These are phyloP conservation scores for Gymnocephalus cernua DNA, from an alignment of 2,113 vertebrate genomes.

Conservation along the genomic window DNA sequence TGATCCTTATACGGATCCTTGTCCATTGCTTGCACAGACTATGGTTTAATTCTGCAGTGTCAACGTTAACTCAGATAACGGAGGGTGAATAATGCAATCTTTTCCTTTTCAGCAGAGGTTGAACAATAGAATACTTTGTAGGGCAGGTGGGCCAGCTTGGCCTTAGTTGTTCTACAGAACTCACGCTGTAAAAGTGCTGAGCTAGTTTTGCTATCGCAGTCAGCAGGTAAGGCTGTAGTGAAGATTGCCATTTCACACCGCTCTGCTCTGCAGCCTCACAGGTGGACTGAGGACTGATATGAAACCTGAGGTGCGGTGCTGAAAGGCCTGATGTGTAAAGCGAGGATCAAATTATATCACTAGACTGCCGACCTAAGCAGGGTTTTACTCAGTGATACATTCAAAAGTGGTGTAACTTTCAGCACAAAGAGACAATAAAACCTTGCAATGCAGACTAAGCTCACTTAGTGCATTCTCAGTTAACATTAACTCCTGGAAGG, in stretches of 20 bases:
- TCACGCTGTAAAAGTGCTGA: conserved; percentile 69
- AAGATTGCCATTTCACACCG: conserved; percentile 59
- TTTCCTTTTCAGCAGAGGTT: conserved; percentile 58
- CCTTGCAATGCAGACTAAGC: conserved; percentile 2
- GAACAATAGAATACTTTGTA: conserved; percentile 66
- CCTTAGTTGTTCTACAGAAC: conserved; percentile 54
- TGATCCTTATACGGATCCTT: conserved; percentile 20
- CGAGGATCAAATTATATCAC: conserved; percentile 58
- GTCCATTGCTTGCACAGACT: conserved; percentile 43
- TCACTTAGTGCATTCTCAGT: background rate
- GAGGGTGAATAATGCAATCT: conserved; percentile 54
- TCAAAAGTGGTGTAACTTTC: conserved; percentile 38
- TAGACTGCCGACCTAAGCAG: conserved; percentile 11
- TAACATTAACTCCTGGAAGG: background rate
- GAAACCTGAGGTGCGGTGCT: conserved; percentile 57
- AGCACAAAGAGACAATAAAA: conserved; percentile 30
- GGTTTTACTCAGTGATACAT: conserved; percentile 37
- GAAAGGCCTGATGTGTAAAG: conserved; percentile 59
- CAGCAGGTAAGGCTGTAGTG: conserved; percentile 58
- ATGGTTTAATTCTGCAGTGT: conserved; percentile 60
- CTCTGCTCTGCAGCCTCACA: conserved; percentile 60
- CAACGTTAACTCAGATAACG: conserved; percentile 54
- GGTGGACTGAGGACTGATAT: conserved; percentile 58
- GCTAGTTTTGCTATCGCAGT: conserved; percentile 57
- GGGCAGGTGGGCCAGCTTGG: conserved; percentile 73